Conservation (phyloP, 1,140 invertebrate genomes). For the Macrotrachela quadricornifera region DNA sequence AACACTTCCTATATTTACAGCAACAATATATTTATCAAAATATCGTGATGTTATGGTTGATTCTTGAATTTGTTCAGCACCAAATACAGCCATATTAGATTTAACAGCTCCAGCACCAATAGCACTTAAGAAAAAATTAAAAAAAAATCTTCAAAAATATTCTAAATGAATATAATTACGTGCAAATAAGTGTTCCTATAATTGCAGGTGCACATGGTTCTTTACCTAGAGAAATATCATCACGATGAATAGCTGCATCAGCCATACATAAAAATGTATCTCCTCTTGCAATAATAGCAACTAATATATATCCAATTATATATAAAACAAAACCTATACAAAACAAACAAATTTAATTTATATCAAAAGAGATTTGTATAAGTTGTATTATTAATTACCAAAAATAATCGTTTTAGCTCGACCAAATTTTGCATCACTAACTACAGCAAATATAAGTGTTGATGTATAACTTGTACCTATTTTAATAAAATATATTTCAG, state of each 20-base stretch:
- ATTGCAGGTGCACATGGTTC: constrained; percentile 11
- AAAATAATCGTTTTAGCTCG: constrained; percentile 30
- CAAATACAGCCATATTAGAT: constrained; percentile 36
- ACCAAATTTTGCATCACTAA: constrained; percentile 12
- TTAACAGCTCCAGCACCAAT: constrained; percentile 31
- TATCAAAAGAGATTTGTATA: constrained; percentile 28
- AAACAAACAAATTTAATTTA: constrained; percentile 29
- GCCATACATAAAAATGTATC: neutral
- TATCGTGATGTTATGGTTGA: constrained; percentile 21
- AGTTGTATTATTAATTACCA: constrained; percentile 33
- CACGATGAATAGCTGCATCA: constrained; percentile 9
- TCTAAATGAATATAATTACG: neutral
- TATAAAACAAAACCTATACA: constrained; percentile 30
- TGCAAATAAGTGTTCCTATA: neutral
- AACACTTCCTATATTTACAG: constrained; percentile 34
- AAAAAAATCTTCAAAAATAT: neutral
- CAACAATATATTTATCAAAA: constrained; percentile 38
- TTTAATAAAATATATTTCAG: neutral
- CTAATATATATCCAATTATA: constrained; percentile 25
- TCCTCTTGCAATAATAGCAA: constrained; percentile 14
- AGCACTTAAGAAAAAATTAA: constrained; percentile 19
- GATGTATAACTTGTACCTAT: neutral
- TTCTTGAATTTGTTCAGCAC: constrained; percentile 32
- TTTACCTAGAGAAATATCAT: constrained; percentile 8
- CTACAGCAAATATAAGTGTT: too few relatives aligned